These are phyloP conservation scores for Augochlora pura DNA, from an alignment of 1,140 invertebrate genomes.

Conservation along the genomic window DNA sequence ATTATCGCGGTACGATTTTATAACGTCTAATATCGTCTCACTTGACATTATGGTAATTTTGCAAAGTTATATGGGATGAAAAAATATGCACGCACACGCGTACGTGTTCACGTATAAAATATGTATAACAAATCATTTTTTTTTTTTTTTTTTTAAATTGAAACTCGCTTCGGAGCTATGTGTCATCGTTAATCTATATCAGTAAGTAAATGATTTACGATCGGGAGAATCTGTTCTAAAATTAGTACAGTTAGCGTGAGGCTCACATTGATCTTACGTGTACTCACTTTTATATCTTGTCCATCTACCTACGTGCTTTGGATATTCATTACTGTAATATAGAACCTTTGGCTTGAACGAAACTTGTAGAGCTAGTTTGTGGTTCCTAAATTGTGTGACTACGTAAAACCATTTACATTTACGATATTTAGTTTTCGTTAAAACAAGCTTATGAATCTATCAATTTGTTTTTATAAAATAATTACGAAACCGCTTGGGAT, in stretches of 20 bases:
- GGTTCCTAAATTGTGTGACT: no score
- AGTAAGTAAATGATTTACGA: background rate
- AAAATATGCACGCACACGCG: no score
- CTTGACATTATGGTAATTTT: no score
- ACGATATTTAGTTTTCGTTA: no score
- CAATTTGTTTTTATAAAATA: no score
- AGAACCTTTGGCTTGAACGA: background rate
- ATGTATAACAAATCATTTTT: no score
- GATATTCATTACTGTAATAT: background rate
- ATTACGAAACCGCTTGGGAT: no score
- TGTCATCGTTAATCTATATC: conserved; percentile 9
- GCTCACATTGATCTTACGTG: conserved; percentile 20
- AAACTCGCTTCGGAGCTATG: background rate
- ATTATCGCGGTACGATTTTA: conserved; percentile 35
- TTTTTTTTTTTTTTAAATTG: background rate
- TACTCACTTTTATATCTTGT: conserved; percentile 9
- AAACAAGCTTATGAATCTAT: no score
- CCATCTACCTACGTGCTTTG: background rate
- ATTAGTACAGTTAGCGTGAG: conserved; percentile 36
- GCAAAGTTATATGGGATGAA: background rate
- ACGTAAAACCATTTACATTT: no score
- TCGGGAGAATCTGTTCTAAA: conserved; percentile 24
- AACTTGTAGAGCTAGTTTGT: background rate
- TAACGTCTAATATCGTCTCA: conserved; percentile 27
- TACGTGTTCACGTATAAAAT: no score